Evolutionary conservation across 2,113 vertebrate genomes (phyloP).

Genomic region (Tragelaphus imberbis): DNA sequence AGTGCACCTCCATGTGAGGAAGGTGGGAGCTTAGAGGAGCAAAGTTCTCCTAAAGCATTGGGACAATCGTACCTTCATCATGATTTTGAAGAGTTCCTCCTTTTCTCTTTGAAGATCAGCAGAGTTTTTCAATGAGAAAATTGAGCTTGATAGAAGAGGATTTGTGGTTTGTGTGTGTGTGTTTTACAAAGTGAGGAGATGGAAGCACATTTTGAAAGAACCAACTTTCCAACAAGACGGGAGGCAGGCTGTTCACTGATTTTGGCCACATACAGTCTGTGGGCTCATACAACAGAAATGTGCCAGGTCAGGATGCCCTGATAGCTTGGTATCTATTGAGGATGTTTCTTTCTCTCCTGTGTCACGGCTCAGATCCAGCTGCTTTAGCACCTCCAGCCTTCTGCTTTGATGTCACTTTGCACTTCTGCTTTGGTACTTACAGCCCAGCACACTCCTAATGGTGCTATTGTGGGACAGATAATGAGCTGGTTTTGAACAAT

Average conservation of each 20-base stretch:
- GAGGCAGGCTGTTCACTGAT: not conserved
- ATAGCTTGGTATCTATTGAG: not conserved
- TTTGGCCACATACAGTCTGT: not conserved
- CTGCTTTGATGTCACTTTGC: not conserved
- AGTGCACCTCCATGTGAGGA: not conserved
- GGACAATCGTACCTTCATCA: no score
- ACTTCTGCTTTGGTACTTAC: not conserved
- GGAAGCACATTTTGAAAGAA: not conserved
- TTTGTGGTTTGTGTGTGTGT: not conserved
- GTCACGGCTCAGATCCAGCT: not conserved
- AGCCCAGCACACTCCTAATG: not conserved
- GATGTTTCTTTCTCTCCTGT: not conserved
- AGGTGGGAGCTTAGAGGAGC: not conserved
- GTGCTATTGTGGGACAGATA: constrained; percentile 21
- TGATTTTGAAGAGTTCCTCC: not conserved
- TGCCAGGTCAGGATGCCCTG: not conserved
- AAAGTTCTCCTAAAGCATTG: not conserved
- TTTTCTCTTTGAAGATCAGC: not conserved
- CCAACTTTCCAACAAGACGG: not conserved
- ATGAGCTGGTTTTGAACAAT: constrained; percentile 43
- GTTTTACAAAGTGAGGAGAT: not conserved
- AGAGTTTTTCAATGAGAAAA: not conserved
- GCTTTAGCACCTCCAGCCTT: not conserved
- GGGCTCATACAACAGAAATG: not conserved
- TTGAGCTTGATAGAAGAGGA: not conserved